These are phyloP conservation scores for Conus canariensis DNA, from an alignment of 2,888 invertebrate species.

Conservation along the genomic window DNA sequence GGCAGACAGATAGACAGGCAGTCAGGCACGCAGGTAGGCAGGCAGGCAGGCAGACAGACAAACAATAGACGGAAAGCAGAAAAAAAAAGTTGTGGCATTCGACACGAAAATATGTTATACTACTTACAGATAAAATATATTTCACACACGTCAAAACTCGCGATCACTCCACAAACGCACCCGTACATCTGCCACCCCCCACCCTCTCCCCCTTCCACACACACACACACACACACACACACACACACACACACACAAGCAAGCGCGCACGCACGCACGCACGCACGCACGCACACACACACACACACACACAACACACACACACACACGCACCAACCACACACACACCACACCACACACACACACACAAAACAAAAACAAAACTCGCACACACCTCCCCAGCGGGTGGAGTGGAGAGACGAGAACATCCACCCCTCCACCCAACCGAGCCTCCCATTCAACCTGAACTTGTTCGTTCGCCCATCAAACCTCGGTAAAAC, in stretches of 20 bases:
- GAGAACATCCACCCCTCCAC: background rate
- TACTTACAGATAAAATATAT: no score
- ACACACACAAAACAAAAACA: background rate
- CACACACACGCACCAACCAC: background rate
- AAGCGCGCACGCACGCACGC: background rate
- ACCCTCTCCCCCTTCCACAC: no score
- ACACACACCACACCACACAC: background rate
- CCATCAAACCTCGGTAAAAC: conserved; percentile 3
- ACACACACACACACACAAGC: conserved; percentile 14
- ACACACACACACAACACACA: background rate
- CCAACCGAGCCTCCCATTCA: background rate
- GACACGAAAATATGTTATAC: no score
- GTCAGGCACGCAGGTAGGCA: background rate
- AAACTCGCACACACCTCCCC: background rate
- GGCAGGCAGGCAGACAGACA: background rate
- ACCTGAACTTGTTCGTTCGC: conserved; percentile 19
- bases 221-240: background rate
- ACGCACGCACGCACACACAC: background rate
- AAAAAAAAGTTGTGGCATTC: background rate
- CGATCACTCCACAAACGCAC: no score
- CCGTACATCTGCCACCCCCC: no score
- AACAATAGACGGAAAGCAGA: background rate
- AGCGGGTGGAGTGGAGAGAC: background rate
- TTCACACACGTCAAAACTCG: no score
- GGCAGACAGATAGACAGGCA: background rate